These are phyloP conservation scores for Macrotus californicus DNA, from an alignment of 2,113 vertebrate genomes.

Conservation along the genomic window DNA sequence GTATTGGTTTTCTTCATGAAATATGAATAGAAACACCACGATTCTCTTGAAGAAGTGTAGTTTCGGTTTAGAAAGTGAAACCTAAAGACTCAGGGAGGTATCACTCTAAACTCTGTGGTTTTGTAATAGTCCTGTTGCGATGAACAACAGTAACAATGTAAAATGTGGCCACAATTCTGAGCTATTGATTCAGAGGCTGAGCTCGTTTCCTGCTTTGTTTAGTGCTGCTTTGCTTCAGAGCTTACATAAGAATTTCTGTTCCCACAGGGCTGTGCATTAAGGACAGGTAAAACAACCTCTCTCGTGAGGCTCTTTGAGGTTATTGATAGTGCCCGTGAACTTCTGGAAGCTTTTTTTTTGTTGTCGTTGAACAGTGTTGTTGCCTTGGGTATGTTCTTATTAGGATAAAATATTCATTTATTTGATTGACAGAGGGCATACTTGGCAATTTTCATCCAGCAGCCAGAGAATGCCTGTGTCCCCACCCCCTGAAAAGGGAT, in stretches of 20 bases:
- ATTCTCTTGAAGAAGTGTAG: neutral
- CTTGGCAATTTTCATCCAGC: neutral
- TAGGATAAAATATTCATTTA: neutral
- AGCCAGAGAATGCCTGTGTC: neutral
- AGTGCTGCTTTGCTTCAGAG: neutral
- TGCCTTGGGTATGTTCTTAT: neutral
- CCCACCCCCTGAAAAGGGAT: neutral
- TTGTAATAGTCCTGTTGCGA: neutral
- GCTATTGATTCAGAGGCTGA: neutral
- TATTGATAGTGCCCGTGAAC: neutral
- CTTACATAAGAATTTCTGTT: neutral
- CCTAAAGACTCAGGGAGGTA: neutral
- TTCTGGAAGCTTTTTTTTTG: neutral
- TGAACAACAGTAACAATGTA: neutral
- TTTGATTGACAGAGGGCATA: neutral
- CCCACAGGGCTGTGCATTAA: neutral
- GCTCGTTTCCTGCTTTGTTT: neutral
- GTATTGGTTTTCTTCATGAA: neutral
- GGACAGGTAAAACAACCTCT: neutral
- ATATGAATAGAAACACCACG: neutral
- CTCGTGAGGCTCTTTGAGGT: neutral
- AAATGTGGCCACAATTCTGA: neutral
- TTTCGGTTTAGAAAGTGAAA: neutral
- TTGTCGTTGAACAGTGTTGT: neutral
- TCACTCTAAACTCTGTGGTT: neutral